Evolutionary conservation across 1,140 invertebrate genomes (phyloP).

Genomic region (Microplitis mediator): DNA sequence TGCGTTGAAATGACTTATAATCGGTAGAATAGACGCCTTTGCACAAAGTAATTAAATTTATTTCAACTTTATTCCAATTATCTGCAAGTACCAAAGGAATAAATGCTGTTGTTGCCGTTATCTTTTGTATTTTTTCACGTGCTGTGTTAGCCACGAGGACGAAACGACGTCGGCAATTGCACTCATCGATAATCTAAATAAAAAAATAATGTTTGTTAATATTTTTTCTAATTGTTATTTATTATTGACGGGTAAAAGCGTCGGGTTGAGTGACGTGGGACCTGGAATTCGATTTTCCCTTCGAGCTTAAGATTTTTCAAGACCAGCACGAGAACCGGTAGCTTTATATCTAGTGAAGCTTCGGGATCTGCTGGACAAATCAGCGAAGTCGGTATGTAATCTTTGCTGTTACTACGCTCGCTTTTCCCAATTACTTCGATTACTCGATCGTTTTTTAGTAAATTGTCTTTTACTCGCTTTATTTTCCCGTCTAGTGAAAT

Average conservation of each 20-base stretch:
- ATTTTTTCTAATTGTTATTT: not conserved
- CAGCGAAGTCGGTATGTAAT: slow-evolving; percentile 31
- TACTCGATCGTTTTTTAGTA: slow-evolving; percentile 35
- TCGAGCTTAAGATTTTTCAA: slow-evolving; percentile 33
- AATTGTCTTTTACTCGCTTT: slow-evolving; percentile 34
- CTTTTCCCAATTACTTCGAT: slow-evolving; percentile 37
- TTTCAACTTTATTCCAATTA: slow-evolving; percentile 36
- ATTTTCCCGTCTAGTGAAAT: slow-evolving; percentile 36
- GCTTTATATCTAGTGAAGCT: slow-evolving; percentile 29
- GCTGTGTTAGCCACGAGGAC: slow-evolving; percentile 26
- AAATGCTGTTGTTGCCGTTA: slow-evolving; percentile 8
- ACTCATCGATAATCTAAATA: slow-evolving; percentile 33
- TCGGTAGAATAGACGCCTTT: slow-evolving; percentile 26
- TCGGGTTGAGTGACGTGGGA: not conserved
- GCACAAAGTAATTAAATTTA: slow-evolving; percentile 29
- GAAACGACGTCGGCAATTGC: slow-evolving; percentile 31
- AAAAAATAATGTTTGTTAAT: not conserved
- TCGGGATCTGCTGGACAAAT: slow-evolving; percentile 31
- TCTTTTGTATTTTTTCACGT: slow-evolving; percentile 19
- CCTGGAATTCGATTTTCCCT: slow-evolving; percentile 38
- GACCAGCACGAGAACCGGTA: slow-evolving; percentile 36
- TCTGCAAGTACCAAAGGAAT: slow-evolving; percentile 30
- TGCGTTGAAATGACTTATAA: slow-evolving; percentile 27
- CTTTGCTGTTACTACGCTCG: slow-evolving; percentile 26
- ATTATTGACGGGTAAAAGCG: not conserved